Conservation (phyloP, 2,888 invertebrate genomes). For the Watsonalla binaria region DNA sequence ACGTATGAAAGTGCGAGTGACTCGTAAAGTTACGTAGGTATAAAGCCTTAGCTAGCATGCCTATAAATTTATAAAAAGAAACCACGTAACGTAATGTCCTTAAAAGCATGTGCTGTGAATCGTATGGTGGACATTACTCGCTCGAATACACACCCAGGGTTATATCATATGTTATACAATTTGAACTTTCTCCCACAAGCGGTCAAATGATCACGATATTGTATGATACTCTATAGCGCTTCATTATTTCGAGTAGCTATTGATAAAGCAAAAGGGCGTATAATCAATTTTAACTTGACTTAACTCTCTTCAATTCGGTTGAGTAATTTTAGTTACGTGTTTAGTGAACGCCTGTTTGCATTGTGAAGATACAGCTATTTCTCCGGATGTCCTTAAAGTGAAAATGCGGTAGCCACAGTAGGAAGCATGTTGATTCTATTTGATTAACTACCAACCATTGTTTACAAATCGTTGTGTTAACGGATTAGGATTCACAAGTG, state of each 20-base stretch:
- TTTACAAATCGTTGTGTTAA: not conserved
- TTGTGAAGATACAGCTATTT: not conserved
- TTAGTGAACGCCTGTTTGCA: no score
- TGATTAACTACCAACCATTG: not conserved
- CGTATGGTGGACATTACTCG: conserved; percentile 5
- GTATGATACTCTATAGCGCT: not conserved
- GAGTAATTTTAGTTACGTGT: no score
- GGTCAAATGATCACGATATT: conserved; percentile 6
- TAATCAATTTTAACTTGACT: not conserved
- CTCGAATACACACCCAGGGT: conserved; percentile 18
- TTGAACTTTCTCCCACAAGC: conserved; percentile 21
- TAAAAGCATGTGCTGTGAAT: conserved; percentile 20
- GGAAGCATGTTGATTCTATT: not conserved
- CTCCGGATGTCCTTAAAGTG: not conserved
- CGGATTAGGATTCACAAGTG: not conserved
- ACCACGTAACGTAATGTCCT: conserved; percentile 8
- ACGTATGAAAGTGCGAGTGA: no score
- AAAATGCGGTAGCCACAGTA: not conserved
- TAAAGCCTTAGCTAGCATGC: conserved; percentile 2
- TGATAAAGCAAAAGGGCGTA: not conserved
- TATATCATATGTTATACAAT: conserved; percentile 32
- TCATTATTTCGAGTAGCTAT: not conserved
- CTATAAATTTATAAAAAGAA: conserved; percentile 6
- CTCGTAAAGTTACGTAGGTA: no score
- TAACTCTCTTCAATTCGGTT: no score